Conservation (phyloP, 2,113 vertebrate species). For the Chaenocephalus aceratus region DNA sequence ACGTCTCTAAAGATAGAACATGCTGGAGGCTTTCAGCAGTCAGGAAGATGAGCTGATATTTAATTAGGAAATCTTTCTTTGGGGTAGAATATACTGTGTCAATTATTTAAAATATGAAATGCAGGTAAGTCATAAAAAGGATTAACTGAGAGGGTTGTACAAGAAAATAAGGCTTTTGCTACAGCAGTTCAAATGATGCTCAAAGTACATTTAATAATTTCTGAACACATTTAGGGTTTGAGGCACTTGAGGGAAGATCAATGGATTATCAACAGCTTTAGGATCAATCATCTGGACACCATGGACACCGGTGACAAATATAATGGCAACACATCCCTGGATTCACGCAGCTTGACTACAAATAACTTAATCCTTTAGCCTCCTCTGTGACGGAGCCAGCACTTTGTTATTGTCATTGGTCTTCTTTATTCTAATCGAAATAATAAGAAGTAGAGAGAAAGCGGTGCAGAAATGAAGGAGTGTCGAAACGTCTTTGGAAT, state of each 20-base stretch:
- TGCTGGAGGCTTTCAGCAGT: neutral
- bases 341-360: too few species aligned
- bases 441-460: neutral
- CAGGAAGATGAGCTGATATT: neutral
- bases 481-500: slow-evolving; percentile 47
- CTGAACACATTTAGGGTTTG: too few species aligned
- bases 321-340: too few species aligned
- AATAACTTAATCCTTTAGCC: slow-evolving; percentile 27
- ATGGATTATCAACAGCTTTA: too few species aligned
- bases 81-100: neutral
- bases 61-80: slow-evolving; percentile 6
- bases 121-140: neutral
- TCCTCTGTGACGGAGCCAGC: slow-evolving; percentile 5
- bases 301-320: too few species aligned
- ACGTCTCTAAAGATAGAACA: slow-evolving; percentile 6
- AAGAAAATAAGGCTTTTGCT: neutral
- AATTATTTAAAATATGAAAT: neutral
- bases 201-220: too few species aligned
- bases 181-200: neutral
- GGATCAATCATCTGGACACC: too few species aligned
- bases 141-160: neutral
- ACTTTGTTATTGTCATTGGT: slow-evolving; percentile 45
- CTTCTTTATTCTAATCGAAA: neutral
- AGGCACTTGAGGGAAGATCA: too few species aligned
- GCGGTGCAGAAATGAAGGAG: slow-evolving; percentile 12